Conservation (phyloP, 2,797 vertebrate species). For the Propithecus perrieri region DNA sequence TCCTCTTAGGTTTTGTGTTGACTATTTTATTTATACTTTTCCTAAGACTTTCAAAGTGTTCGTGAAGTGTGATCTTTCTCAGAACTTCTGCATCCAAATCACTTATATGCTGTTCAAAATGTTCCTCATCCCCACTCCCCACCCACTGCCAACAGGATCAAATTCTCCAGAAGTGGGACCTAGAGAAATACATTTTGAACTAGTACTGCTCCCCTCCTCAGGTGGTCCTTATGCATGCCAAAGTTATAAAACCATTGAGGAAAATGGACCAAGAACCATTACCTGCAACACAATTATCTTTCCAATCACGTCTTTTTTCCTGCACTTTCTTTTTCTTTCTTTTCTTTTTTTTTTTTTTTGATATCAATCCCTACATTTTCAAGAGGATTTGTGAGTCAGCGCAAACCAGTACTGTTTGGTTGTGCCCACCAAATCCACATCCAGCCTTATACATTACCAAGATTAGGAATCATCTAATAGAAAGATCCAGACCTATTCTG, state of each 20-base stretch:
- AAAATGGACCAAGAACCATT: neutral
- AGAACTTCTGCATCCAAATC: neutral
- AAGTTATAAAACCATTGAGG: neutral
- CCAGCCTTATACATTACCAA: neutral
- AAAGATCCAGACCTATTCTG: neutral
- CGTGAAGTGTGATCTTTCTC: neutral
- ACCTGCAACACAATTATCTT: neutral
- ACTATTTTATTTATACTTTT: neutral
- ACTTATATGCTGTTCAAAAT: neutral
- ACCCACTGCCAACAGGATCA: neutral
- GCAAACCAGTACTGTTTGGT: neutral
- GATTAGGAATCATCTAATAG: neutral
- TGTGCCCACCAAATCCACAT: neutral
- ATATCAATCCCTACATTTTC: neutral
- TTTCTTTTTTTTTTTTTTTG: neutral
- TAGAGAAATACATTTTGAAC: neutral
- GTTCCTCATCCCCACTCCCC: neutral
- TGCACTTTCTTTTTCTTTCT: neutral
- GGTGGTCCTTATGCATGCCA: neutral
- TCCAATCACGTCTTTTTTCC: neutral
- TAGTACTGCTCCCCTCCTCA: neutral
- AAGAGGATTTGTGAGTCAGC: neutral
- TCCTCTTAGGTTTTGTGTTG: neutral
- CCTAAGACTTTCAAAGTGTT: neutral
- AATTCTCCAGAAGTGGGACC: neutral